These are phyloP conservation scores for Criorhina ranunculi DNA, from an alignment of 2,888 invertebrate genomes.

Conservation along the genomic window DNA sequence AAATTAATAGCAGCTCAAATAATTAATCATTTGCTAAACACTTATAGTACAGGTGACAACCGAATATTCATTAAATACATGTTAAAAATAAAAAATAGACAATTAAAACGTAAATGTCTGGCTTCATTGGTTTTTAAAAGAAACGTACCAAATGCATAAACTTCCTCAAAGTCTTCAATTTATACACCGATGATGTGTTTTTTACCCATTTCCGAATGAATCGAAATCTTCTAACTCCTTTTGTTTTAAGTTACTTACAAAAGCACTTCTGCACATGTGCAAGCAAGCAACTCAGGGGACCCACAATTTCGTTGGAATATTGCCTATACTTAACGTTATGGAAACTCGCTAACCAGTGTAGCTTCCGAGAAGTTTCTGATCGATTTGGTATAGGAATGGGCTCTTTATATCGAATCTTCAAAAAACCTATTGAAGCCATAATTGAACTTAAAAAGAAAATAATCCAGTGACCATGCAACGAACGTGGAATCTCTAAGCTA, in stretches of 20 bases:
- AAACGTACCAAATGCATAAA: conserved; percentile 1
- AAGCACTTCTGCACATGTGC: not conserved
- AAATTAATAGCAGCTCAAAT: conserved; percentile 18
- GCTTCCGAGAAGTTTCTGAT: conserved; percentile 6
- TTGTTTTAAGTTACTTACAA: conserved; percentile 3
- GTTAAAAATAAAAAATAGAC: not conserved
- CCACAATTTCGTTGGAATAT: not conserved
- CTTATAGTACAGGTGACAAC: conserved; percentile 11
- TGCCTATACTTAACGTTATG: conserved; percentile 17
- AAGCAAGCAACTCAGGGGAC: conserved; percentile 8
- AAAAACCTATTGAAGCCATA: conserved; percentile 1
- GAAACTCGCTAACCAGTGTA: conserved; percentile 15
- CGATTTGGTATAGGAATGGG: conserved; percentile 8
- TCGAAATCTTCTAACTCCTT: not conserved
- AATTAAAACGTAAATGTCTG: conserved; percentile 5
- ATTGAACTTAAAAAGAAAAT: not conserved
- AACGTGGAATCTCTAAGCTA: not conserved
- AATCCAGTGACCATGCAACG: conserved; percentile 1
- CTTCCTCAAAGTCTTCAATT: not conserved
- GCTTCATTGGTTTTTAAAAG: not conserved
- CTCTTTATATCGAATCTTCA: not conserved
- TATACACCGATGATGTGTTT: conserved; percentile 5
- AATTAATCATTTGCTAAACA: conserved; percentile 13
- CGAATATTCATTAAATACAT: conserved; percentile 16
- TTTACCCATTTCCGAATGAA: conserved; percentile 8